Conservation (phyloP, 2,113 vertebrate species). For the Empidonax alnorum region DNA sequence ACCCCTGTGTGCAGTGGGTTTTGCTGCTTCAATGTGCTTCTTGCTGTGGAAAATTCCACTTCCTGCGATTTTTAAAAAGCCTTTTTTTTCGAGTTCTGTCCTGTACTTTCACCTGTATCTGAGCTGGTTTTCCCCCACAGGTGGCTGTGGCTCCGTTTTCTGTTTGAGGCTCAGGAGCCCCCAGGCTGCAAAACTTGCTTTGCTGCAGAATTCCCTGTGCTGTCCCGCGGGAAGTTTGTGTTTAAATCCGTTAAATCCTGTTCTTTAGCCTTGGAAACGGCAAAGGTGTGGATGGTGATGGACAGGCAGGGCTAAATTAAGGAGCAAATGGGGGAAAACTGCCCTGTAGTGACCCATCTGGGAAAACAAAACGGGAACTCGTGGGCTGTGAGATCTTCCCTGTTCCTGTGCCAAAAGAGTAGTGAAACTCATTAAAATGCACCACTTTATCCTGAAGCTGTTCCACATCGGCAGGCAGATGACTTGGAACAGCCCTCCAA, state of each 20-base stretch:
- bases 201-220: neutral
- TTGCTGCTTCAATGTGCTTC: neutral
- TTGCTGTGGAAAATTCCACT: neutral
- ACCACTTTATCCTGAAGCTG: neutral
- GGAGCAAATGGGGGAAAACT: neutral
- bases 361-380: neutral
- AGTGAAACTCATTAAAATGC: neutral
- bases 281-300: neutral
- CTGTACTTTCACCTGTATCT: neutral
- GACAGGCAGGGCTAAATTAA: neutral
- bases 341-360: neutral
- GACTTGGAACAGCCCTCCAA: accelerated
- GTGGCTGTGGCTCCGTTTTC: neutral
- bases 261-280: neutral
- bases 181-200: neutral
- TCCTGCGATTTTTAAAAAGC: neutral
- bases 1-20: neutral
- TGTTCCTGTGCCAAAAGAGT: neutral
- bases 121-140: neutral
- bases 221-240: neutral
- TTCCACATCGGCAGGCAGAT: neutral
- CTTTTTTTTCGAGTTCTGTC: neutral
- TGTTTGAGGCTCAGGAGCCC: neutral
- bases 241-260: neutral
- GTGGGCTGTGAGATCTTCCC: neutral